These are phyloP conservation scores for Burhinus bistriatus DNA, from an alignment of 2,113 vertebrate species.

Conservation along the genomic window DNA sequence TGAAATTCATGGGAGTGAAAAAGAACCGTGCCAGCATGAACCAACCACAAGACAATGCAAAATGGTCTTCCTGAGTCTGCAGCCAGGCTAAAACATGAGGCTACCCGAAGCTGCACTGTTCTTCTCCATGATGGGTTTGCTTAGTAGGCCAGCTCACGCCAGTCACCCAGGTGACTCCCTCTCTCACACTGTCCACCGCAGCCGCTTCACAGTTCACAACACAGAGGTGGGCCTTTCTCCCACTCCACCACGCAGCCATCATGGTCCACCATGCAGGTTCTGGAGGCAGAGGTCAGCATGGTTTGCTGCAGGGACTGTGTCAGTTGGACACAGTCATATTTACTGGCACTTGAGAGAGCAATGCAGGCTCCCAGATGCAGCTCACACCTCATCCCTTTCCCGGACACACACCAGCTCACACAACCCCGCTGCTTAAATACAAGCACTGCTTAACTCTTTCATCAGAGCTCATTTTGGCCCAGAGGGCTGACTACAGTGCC, in stretches of 20 bases:
- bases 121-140: neutral
- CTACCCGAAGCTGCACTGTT: neutral
- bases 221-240: neutral
- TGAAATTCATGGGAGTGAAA: neutral
- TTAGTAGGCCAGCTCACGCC: neutral
- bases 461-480: neutral
- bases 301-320: neutral
- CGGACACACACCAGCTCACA: neutral
- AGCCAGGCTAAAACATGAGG: neutral
- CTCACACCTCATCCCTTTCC: neutral
- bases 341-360: neutral
- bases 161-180: neutral
- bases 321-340: neutral
- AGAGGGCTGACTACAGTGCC: neutral
- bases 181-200: neutral
- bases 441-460: neutral
- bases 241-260: neutral
- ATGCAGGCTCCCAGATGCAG: neutral
- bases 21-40: neutral
- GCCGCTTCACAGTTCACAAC: neutral
- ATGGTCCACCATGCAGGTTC: neutral
- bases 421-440: neutral
- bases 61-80: neutral
- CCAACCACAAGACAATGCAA: neutral
- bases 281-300: neutral